Conservation (phyloP, 2,797 vertebrate genomes). For the Sebastes cheni region DNA sequence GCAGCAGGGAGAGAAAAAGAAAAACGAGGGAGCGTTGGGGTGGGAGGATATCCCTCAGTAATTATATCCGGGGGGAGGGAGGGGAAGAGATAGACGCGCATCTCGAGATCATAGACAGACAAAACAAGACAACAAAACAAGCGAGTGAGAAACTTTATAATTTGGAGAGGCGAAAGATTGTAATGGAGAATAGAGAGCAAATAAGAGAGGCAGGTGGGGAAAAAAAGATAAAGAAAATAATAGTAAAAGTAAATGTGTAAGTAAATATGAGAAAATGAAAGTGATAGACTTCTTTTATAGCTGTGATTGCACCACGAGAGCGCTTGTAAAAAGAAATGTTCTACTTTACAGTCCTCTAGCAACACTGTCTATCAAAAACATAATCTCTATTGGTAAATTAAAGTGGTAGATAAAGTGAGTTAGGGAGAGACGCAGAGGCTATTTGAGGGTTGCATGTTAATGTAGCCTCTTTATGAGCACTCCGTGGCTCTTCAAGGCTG, state of each 20-base stretch:
- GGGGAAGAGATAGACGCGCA: not conserved
- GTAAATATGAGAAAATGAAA: conserved; percentile 20
- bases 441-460: conserved; percentile 22
- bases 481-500: conserved; percentile 22
- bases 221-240: conserved; percentile 17
- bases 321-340: conserved; percentile 30
- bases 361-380: conserved; percentile 11
- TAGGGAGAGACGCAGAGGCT: not conserved
- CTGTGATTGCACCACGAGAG: conserved; percentile 4
- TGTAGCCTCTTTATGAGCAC: conserved; percentile 33
- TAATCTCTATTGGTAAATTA: conserved; percentile 20
- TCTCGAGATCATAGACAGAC: conserved; percentile 32
- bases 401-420: conserved; percentile 13
- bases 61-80: conserved; percentile 41
- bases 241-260: conserved; percentile 40
- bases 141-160: conserved; percentile 16
- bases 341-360: conserved; percentile 10
- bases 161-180: conserved; percentile 1
- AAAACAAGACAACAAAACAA: conserved; percentile 46
- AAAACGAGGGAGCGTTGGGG: conserved; percentile 11
- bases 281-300: conserved; percentile 31
- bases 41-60: conserved; percentile 63
- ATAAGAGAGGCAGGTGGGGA: not conserved
- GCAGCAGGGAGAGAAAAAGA: conserved; percentile 15
- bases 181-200: not conserved